Base-by-base conservation (phyloP, 2,113 vertebrate species). In the Camelus bactrianus region DNA sequence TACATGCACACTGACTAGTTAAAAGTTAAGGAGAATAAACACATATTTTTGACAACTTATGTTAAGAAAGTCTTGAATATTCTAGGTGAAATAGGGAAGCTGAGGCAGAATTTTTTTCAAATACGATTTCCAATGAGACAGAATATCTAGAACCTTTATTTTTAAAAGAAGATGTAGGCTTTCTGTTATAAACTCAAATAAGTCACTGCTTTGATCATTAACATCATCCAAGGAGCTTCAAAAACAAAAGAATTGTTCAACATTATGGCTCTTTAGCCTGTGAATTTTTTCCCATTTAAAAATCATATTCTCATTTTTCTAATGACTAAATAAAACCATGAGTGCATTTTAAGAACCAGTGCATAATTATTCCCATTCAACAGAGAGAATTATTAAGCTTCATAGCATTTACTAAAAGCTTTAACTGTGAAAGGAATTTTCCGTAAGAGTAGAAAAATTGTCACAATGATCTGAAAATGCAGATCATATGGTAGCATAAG, bases 371-470 rank as follows among this genome's bases (percentile, higher is more conserved):
- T 88, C 22, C 56, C 88, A 81, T 88, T 95, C 75, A 88, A 52
- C 77, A 89, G 60, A 72, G 69, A 70, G 30, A 95, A 16, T 94
- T 92, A 95, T 85, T 93, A 75, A 94, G 30, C 60, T 70, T 92
- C 46, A 88, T 24, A 70, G 76, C 60, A 93, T 35, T 90, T 88
- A 56, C 92, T 77, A 50, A 95, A 95, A 96, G 77, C 42, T 84
- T 96, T 88, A 97, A 26, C 76, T 19, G 79, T 62, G 12, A 95
- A 91, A 73, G 77, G 48, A 90, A 92, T 94, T 92, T 96, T 96
- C 87, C 82, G 42, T 64, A 60, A 89, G 35, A 96, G 46, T 17
- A 93, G 67, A 79, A 96, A 67, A 94, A 30, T 94, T 60, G 89
- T 81, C 87, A 86, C 30, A 93, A 54, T 64, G 35, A 62, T 60